Evolutionary conservation across 92 coral and sea anemone species (phyloP), one percentile per base, ranked within the genome.

Genomic region (Actinostola sp.): DNA sequence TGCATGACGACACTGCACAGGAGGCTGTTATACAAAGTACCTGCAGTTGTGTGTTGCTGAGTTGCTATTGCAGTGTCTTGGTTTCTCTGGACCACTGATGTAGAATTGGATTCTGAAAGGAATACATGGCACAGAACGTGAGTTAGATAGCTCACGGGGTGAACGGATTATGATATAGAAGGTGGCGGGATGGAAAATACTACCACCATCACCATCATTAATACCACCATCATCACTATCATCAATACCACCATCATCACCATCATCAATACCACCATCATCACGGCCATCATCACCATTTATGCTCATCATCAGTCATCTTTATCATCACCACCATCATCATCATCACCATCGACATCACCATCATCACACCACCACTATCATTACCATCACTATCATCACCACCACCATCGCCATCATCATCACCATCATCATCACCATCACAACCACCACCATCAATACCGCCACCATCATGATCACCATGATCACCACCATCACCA

Each of bases 31-130:
- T 29, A 32, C 67, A 64, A n/a, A n/a, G n/a, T 74, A 91, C 98
- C 98, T 66, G 85, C 97, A 39, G 82, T 65, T 0, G 89, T 84
- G 67, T 78, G 97, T 73, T 67, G 89, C 36, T 90, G 97, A 24
- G 98, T 93, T 16, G 98, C 72, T 28, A 93, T 35, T 1, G 87
- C 48, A 24, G 91, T 87, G 58, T 90, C 73, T 65, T 93, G 83
- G 66, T 88, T 93, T 31, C 93, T 81, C 56, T 77, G 74, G 13
- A 88, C 90, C 50, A 93, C 39, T 38, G 92, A 71, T 17, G 55
- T 71, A 16, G 83, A 83, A 19, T 42, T 30, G 34, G 45, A 24
- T 17, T 56, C 80, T 80, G 56, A 14, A 34, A n/a, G 2, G 24
- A 27, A 36, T 44, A 46, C 25, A 21, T 8, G 31, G n/a, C n/a